Conservation (phyloP, 2,888 invertebrate genomes). For the Plagiodera versicolora region DNA sequence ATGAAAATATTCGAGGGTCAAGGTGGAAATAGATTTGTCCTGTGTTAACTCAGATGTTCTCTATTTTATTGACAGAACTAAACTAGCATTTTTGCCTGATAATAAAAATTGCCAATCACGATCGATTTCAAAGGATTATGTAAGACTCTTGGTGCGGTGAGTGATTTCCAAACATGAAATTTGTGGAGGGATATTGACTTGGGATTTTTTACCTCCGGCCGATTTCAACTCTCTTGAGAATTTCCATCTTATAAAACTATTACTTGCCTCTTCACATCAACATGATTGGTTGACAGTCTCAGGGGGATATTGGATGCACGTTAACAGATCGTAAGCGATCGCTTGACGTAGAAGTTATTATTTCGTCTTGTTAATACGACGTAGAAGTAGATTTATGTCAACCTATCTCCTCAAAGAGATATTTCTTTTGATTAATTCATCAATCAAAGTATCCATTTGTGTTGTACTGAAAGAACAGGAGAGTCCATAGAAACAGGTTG, state of each 20-base stretch:
- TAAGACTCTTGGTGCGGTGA: not conserved
- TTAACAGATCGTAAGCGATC: slow-evolving; percentile 25
- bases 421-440: too few species aligned
- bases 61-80: too few species aligned
- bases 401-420: too few species aligned
- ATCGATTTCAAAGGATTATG: not conserved
- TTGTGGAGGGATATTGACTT: slow-evolving; percentile 19
- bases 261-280: slow-evolving; percentile 31
- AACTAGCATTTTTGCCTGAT: too few species aligned
- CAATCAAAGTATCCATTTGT: too few species aligned
- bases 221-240: slow-evolving; percentile 13
- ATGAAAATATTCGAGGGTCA: too few species aligned
- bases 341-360: slow-evolving; percentile 11
- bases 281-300: slow-evolving; percentile 31
- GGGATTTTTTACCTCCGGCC: slow-evolving; percentile 14
- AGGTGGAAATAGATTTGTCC: too few species aligned
- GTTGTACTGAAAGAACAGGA: too few species aligned
- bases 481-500: too few species aligned
- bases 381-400: slow-evolving; percentile 3
- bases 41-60: too few species aligned
- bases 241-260: slow-evolving; percentile 14
- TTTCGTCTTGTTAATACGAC: slow-evolving; percentile 10
- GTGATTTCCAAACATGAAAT: slow-evolving; percentile 18
- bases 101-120: not conserved
- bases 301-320: slow-evolving; percentile 27